phyloP scores from a whole-genome alignment of 2,888 invertebrate genomes.

The Cyclophora albipunctata region DNA sequence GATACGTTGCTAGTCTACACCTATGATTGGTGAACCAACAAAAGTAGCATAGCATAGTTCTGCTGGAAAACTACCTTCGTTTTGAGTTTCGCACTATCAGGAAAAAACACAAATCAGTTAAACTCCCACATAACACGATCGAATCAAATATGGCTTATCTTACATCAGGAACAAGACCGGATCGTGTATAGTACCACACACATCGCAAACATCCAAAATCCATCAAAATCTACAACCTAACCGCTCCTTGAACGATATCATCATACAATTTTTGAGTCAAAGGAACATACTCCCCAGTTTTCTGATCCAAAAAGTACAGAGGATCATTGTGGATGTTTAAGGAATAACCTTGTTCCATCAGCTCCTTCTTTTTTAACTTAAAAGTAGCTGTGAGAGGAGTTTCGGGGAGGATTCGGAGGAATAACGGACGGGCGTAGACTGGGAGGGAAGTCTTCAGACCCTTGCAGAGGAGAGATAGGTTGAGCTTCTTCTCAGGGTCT shows the following conservation, averaged over 20 bases:
- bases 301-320: slow-evolving; percentile 78
- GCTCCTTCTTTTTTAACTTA: slow-evolving; percentile 92
- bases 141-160: too few relatives aligned
- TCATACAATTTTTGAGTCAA: slow-evolving; percentile 65
- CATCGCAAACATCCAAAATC: too few relatives aligned
- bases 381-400: slow-evolving; percentile 91
- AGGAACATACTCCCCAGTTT: slow-evolving; percentile 57
- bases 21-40: too few relatives aligned
- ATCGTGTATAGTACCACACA: too few relatives aligned
- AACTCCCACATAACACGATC: too few relatives aligned
- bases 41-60: too few relatives aligned
- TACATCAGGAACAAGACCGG: too few relatives aligned
- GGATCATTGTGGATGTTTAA: slow-evolving; percentile 78
- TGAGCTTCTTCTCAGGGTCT: slow-evolving; percentile 79
- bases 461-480: slow-evolving; percentile 67
- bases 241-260: slow-evolving; percentile 60
- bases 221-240: slow-evolving; percentile 53
- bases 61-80: too few relatives aligned
- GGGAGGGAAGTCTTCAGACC: slow-evolving; percentile 78
- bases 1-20: too few relatives aligned
- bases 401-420: slow-evolving; percentile 84
- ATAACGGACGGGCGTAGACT: slow-evolving; percentile 89
- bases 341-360: slow-evolving; percentile 88
- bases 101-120: too few relatives aligned
- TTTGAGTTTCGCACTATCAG: too few relatives aligned